These are phyloP conservation scores for Heteropelma amictum DNA, from an alignment of 2,888 invertebrate genomes.

Conservation along the genomic window DNA sequence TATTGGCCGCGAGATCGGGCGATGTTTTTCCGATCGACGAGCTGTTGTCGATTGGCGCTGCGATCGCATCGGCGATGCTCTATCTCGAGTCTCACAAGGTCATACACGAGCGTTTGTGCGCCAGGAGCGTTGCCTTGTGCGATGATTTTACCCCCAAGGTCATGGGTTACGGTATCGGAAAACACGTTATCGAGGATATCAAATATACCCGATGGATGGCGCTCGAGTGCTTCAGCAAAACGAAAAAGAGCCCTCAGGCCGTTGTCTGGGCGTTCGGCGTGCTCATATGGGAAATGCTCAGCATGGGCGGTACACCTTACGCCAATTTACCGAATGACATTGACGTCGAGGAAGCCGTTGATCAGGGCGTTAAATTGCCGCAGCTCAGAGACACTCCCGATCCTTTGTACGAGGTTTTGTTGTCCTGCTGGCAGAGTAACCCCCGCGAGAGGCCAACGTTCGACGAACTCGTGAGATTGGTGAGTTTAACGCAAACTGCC, in stretches of 20 bases:
- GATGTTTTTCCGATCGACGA: constrained; percentile 70
- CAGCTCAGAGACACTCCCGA: constrained; percentile 88
- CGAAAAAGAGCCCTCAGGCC: constrained; percentile 84
- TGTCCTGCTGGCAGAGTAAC: constrained; percentile 92
- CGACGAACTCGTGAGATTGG: constrained; percentile 80
- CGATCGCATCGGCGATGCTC: constrained; percentile 78
- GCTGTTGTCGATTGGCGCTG: constrained; percentile 76
- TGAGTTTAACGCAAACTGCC: constrained; percentile 63
- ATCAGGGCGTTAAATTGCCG: constrained; percentile 85
- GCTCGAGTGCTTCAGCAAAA: constrained; percentile 85
- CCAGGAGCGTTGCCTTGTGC: constrained; percentile 85
- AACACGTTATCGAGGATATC: constrained; percentile 83
- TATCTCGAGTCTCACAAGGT: constrained; percentile 80
- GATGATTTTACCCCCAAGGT: constrained; percentile 85
- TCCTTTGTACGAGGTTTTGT: constrained; percentile 89
- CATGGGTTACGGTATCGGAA: constrained; percentile 86
- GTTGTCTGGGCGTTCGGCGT: constrained; percentile 92
- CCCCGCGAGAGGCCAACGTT: constrained; percentile 89
- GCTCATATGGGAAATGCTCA: constrained; percentile 89
- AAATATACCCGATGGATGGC: constrained; percentile 90
- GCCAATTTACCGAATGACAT: constrained; percentile 84
- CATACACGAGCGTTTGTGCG: constrained; percentile 86
- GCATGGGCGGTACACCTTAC: constrained; percentile 89
- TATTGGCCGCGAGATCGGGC: constrained; percentile 76
- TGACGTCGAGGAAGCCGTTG: constrained; percentile 78